These are phyloP conservation scores for Fragum sueziense DNA, from an alignment of 2,888 invertebrate genomes.

Conservation along the genomic window DNA sequence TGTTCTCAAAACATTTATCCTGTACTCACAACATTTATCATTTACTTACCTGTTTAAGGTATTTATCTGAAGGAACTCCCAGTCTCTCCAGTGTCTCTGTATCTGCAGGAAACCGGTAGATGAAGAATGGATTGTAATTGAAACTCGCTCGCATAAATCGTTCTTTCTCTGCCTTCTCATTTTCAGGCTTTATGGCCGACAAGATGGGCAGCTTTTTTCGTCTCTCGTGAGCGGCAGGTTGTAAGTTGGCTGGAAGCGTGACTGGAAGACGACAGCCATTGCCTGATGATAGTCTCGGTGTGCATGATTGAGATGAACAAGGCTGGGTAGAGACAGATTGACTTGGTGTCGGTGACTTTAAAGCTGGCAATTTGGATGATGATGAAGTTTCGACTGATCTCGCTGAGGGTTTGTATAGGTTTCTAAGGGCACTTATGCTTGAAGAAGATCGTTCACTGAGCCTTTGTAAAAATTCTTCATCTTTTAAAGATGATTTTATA, in stretches of 20 bases:
- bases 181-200: conserved; percentile 76
- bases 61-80: conserved; percentile 71
- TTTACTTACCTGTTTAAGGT: conserved; percentile 71
- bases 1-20: no score
- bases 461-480: background rate
- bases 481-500: background rate
- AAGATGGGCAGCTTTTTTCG: conserved; percentile 72
- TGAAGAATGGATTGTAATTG: conserved; percentile 77
- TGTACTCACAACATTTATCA: no score
- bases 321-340: conserved; percentile 28
- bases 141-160: conserved; percentile 75
- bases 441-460: conserved; percentile 7
- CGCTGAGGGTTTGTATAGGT: conserved; percentile 10
- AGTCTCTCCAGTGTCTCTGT: conserved; percentile 67
- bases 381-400: conserved; percentile 33
- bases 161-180: conserved; percentile 76
- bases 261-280: conserved; percentile 41
- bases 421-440: conserved; percentile 14
- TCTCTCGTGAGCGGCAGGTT: conserved; percentile 63
- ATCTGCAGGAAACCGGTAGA: conserved; percentile 72
- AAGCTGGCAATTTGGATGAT: conserved; percentile 50
- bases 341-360: conserved; percentile 46
- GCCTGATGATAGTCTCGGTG: conserved; percentile 47
- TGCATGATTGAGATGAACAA: conserved; percentile 18
- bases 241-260: conserved; percentile 51